These are phyloP conservation scores for Eremobia ochroleuca DNA, from an alignment of 2,888 invertebrate species.

Conservation along the genomic window DNA sequence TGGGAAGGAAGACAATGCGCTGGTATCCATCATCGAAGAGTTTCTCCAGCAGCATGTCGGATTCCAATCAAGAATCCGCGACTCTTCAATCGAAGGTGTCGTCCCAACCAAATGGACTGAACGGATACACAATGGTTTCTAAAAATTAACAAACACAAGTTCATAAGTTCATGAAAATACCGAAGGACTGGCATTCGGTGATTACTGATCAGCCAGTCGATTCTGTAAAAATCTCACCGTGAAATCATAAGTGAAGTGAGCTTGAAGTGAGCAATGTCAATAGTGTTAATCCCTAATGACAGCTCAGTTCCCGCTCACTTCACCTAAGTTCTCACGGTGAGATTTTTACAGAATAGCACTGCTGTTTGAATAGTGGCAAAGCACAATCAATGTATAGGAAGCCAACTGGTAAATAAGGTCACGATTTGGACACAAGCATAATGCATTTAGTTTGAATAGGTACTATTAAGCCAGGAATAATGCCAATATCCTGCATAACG, in stretches of 20 bases:
- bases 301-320: too few species aligned
- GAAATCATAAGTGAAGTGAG: too few species aligned
- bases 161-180: background rate
- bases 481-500: background rate
- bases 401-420: background rate
- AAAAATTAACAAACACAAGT: slow-evolving; percentile 19
- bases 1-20: slow-evolving; percentile 30
- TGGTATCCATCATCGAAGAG: slow-evolving; percentile 70
- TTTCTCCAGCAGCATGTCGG: slow-evolving; percentile 67
- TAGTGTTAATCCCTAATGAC: too few species aligned
- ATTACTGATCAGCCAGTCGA: background rate
- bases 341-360: too few species aligned
- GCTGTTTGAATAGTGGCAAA: background rate
- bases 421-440: background rate
- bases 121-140: slow-evolving; percentile 23
- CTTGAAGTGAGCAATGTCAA: too few species aligned
- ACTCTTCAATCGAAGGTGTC: slow-evolving; percentile 68
- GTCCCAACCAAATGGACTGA: slow-evolving; percentile 71
- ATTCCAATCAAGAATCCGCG: slow-evolving; percentile 71
- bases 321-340: too few species aligned
- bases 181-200: background rate
- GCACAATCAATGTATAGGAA: background rate
- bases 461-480: background rate
- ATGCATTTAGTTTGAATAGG: background rate
- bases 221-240: too few species aligned